Conservation (phyloP, 2,888 invertebrate species). For the Dusona sp. region DNA sequence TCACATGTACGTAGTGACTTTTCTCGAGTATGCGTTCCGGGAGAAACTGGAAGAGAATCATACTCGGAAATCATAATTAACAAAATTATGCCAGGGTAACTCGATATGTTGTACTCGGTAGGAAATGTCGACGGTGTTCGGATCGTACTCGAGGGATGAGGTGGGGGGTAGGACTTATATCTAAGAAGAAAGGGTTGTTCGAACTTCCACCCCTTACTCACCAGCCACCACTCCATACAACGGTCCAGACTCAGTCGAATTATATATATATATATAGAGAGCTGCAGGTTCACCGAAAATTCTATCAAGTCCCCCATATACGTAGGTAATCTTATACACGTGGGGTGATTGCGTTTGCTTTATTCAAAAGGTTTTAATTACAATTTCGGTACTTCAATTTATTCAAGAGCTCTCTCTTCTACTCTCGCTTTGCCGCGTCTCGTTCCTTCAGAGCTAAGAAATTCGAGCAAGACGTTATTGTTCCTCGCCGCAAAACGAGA, state of each 20-base stretch:
- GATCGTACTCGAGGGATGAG: conserved; percentile 62
- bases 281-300: conserved; percentile 68
- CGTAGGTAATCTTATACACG: conserved; percentile 67
- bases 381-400: conserved; percentile 69
- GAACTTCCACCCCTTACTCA: conserved; percentile 58
- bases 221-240: conserved; percentile 46
- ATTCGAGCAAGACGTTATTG: conserved; percentile 26
- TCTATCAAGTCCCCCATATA: conserved; percentile 75
- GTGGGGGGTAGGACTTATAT: conserved; percentile 74
- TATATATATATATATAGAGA: conserved; percentile 24
- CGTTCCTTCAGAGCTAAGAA: conserved; percentile 26
- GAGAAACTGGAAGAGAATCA: conserved; percentile 76
- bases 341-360: conserved; percentile 80
- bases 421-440: conserved; percentile 35
- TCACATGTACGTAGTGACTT: conserved; percentile 17
- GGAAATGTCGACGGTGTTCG: conserved; percentile 67
- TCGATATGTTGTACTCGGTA: conserved; percentile 80
- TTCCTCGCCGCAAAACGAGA: conserved; percentile 1
- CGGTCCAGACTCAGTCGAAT: conserved; percentile 57
- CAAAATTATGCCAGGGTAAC: conserved; percentile 84
- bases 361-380: conserved; percentile 83
- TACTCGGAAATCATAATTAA: conserved; percentile 84
- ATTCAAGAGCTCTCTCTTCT: conserved; percentile 38
- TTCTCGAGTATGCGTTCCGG: conserved; percentile 17
- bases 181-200: conserved; percentile 82